Base-by-base conservation (phyloP, 2,888 invertebrate genomes). In the Ceraclea dissimilis region DNA sequence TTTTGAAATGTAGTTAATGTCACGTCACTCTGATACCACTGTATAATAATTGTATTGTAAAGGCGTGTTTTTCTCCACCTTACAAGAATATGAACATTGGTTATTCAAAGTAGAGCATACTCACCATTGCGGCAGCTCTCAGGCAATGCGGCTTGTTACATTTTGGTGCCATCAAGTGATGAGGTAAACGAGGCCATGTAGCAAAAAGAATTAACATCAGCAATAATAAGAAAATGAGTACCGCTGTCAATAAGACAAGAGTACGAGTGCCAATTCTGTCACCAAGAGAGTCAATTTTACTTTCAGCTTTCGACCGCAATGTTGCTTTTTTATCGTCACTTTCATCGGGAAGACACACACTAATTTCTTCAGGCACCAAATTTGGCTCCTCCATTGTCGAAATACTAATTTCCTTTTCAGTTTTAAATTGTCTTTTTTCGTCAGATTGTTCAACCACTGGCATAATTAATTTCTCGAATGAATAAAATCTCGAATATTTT, bases 71-170 rank as follows among this genome's bases (percentile, higher is more conserved):
- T n/a, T n/a, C n/a, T n/a, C n/a, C n/a, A n/a, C n/a, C n/a, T n/a
- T n/a, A n/a, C n/a, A n/a, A n/a, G n/a, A n/a, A n/a, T n/a, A n/a
- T n/a, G n/a, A n/a, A n/a, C n/a, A n/a, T n/a, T n/a, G n/a, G n/a
- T n/a, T n/a, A n/a, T n/a, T n/a, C n/a, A n/a, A n/a, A n/a, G n/a
- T n/a, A n/a, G n/a, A n/a, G n/a, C n/a, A n/a, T n/a, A 46, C 65
- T 65, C 64, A 79, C 78, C 74, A 74, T 71, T 31, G 79, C 71
- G 20, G 79, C 73, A n/a, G 75, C 75, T 49, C 70, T 66, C 34
- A 80, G 70, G 66, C 80, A 80, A 8, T 73, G 70, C 0, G 76
- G 68, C 17, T 70, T 69, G 53, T 68, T 66, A 63, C 79, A 80
- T 43, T 75, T 68, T 8, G 73, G 71, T 63, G 68, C 71, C 50